These are phyloP conservation scores for Leptothorax acervorum DNA, from an alignment of 2,888 invertebrate genomes.

Conservation along the genomic window DNA sequence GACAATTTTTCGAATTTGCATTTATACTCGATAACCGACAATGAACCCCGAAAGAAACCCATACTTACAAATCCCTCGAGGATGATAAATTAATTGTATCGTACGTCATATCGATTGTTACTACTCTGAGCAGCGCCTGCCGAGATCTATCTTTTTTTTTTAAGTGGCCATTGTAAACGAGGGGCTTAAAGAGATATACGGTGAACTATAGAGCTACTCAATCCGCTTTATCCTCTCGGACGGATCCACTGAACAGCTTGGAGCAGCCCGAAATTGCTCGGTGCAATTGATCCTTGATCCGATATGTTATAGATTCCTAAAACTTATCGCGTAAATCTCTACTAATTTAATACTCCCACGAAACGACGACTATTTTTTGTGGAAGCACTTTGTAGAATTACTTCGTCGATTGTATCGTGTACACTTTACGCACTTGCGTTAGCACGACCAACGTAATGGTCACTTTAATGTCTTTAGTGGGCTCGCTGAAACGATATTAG, in stretches of 20 bases:
- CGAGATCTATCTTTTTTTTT: neutral
- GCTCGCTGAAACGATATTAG: neutral
- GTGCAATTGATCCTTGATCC: conserved; percentile 12
- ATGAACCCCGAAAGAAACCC: neutral
- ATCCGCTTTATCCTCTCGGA: neutral
- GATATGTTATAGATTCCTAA: neutral
- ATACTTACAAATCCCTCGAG: conserved; percentile 13
- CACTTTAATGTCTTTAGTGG: conserved; percentile 3
- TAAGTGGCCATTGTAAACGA: conserved; percentile 1
- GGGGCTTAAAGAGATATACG: conserved; percentile 27
- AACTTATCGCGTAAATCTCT: neutral
- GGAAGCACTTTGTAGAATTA: neutral
- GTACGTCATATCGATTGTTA: conserved; percentile 19
- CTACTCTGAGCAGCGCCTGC: neutral
- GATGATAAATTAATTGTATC: conserved; percentile 34
- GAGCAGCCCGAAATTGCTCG: neutral
- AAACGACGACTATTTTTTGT: neutral
- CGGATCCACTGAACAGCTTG: neutral
- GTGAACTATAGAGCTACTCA: neutral
- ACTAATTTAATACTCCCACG: neutral
- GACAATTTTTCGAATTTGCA: neutral
- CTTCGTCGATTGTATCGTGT: neutral
- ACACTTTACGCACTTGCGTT: neutral
- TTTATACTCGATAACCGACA: neutral
- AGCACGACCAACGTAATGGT: neutral